Conservation (phyloP, 2,888 invertebrate species). For the Drosophila meridiana region DNA sequence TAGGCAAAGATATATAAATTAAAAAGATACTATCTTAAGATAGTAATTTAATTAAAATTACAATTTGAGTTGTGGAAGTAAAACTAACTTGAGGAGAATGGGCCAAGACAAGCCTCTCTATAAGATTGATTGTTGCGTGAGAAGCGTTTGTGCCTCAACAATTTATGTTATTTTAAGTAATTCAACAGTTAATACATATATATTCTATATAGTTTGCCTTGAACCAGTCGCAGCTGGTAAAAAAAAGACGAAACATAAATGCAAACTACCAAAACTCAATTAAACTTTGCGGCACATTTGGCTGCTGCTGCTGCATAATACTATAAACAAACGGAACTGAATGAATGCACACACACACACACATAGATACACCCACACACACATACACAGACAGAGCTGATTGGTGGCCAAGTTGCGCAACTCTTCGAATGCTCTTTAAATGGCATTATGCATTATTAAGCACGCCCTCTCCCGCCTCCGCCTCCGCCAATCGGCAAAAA, state of each 20-base stretch:
- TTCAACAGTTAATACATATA: neutral
- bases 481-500: neutral
- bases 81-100: neutral
- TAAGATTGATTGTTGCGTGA: neutral
- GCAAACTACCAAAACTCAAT: conserved; percentile 58
- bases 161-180: neutral
- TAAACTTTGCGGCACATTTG: conserved; percentile 51
- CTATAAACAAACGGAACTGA: conserved; percentile 39
- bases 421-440: conserved; percentile 49
- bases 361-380: conserved; percentile 2
- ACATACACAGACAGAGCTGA: conserved; percentile 13
- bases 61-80: neutral
- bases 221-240: conserved; percentile 8
- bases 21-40: neutral
- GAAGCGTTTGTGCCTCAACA: neutral
- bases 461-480: conserved; percentile 1
- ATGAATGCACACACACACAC: conserved; percentile 15
- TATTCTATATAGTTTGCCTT: conserved; percentile 9
- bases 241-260: neutral
- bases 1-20: neutral
- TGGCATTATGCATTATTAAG: conserved; percentile 44
- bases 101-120: neutral
- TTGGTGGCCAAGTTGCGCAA: conserved; percentile 28
- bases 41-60: neutral
- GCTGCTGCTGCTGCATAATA: conserved; percentile 36